Evolutionary conservation across 2,797 vertebrate genomes (phyloP).

Genomic region (Etheostoma nigrum): DNA sequence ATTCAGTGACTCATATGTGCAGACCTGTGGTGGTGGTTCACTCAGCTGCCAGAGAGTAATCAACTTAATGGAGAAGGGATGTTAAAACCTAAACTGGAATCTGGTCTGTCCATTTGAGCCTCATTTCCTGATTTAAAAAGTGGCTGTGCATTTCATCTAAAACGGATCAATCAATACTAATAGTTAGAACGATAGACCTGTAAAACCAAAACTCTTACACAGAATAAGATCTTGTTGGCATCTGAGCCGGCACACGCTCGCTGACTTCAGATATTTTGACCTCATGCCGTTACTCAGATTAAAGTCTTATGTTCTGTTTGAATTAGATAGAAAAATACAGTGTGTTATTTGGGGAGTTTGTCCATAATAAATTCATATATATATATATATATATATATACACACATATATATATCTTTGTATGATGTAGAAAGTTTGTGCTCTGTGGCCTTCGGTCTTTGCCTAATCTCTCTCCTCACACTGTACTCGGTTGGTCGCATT

Average conservation of each 20-base stretch:
- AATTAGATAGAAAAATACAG: conserved; percentile 49
- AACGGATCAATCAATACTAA: conserved; percentile 4
- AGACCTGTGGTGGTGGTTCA: conserved; percentile 1
- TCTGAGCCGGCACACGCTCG: conserved; percentile 36
- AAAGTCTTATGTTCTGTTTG: conserved; percentile 57
- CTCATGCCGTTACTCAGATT: conserved; percentile 59
- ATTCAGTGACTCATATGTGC: background rate
- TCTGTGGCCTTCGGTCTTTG: conserved; percentile 70
- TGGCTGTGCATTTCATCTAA: conserved; percentile 27
- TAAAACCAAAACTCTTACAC: conserved; percentile 56
- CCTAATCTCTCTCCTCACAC: conserved; percentile 63
- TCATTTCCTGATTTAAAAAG: conserved; percentile 33
- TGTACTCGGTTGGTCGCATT: conserved; percentile 45
- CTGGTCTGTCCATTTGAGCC: conserved; percentile 30
- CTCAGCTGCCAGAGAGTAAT: conserved; percentile 12
- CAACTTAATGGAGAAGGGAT: conserved; percentile 15
- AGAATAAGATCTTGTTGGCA: conserved; percentile 23
- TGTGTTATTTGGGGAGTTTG: conserved; percentile 50
- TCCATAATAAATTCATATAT: conserved; percentile 68
- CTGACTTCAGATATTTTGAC: conserved; percentile 47
- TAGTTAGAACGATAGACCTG: conserved; percentile 23
- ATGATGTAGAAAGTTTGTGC: conserved; percentile 73
- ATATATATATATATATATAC: conserved; percentile 34
- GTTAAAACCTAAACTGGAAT: conserved; percentile 61
- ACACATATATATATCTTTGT: conserved; percentile 61